Evolutionary conservation across 2,113 vertebrate species (phyloP), one percentile per base, ranked within the genome.

Genomic region (Ranitomeya imitator): DNA sequence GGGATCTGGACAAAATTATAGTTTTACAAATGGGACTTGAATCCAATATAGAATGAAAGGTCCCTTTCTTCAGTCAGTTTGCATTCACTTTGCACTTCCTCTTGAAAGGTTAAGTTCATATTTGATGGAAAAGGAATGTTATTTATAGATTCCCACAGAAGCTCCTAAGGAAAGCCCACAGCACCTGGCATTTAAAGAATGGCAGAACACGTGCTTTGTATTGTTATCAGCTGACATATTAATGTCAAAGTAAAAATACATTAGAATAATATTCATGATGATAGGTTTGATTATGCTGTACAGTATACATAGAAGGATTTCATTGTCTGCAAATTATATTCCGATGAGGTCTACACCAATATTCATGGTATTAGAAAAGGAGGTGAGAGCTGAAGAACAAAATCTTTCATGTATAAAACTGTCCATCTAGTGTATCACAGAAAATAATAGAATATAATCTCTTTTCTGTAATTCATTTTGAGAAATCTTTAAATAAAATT

Each of bases 101-200:
- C 57, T 77, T 83, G 45, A 88, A 88, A 88, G 87, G 87, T 88
- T 88, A 88, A 83, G 87, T 83, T 88, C 87, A 88, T 73, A 84
- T 83, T 88, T 83, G 71, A 84, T 88, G 69, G 71, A 54, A 77
- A 37, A 88, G 61, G 37, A 21, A 37, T 81, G 59, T 83, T 88
- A 78, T 88, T 88, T 88, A 83, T 74, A 84, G 80, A 77, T 88
- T 76, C 45, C 37, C 19, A 23, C 76, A 45, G 57, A 88, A 61
- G 81, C 71, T 61, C 80, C 80, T 16, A 65, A 88, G 55, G 52
- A 55, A 88, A 65, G 67, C 81, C 87, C 59, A 78, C 71, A 88
- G 80, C 59, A 74, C 61, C 59, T 88, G 87, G 71, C 79, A 88
- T 88, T 88, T 84, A 76, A 31, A 78, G 71, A 83, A 45, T 65